Conservation (phyloP, 1,140 invertebrate genomes). For the Drosophila tristis region DNA sequence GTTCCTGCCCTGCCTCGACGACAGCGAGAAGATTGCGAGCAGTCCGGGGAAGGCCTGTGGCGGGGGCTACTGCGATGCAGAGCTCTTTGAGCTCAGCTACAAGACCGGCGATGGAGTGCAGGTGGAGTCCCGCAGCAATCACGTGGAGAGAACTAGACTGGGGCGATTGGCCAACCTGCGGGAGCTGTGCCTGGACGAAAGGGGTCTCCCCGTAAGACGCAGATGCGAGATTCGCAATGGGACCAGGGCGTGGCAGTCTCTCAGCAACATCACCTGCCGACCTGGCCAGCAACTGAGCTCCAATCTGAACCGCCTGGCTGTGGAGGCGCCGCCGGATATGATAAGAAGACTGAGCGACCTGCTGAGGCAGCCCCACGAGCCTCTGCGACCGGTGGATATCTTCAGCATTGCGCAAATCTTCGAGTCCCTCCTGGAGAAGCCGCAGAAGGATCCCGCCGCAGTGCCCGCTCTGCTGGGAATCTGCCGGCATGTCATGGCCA, state of each 20-base stretch:
- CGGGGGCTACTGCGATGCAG: constrained; percentile 28
- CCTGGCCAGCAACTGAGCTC: constrained; percentile 42
- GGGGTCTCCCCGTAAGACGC: constrained; percentile 40
- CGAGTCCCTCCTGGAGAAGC: constrained; percentile 19
- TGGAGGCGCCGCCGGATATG: constrained; percentile 8
- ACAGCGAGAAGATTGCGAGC: constrained; percentile 6
- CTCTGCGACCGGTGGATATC: constrained; percentile 59
- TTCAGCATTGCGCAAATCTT: constrained; percentile 61
- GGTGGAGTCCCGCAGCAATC: constrained; percentile 25
- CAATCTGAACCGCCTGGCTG: constrained; percentile 35
- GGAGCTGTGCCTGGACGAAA: constrained; percentile 53
- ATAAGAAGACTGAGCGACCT: constrained; percentile 26
- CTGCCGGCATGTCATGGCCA: constrained; percentile 61
- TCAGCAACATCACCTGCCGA: constrained; percentile 32
- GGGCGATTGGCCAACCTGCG: constrained; percentile 38
- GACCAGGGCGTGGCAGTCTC: constrained; percentile 31
- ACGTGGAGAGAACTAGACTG: constrained; percentile 35
- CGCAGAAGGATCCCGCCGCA: constrained; percentile 10
- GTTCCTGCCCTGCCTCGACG: constrained; percentile 25
- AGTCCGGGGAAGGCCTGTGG: constrained; percentile 20
- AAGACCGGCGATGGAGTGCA: neutral
- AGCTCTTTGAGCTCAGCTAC: constrained; percentile 46
- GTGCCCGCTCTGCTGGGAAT: constrained; percentile 44
- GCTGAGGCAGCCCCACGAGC: constrained; percentile 23
- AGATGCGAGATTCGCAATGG: constrained; percentile 40